A percentile compares a stretch with the other conserved stretches of the same genome.
Evolutionary conservation across 2,888 invertebrate genomes (phyloP).

Genomic region (Cyrtodaria siliqua): DNA sequence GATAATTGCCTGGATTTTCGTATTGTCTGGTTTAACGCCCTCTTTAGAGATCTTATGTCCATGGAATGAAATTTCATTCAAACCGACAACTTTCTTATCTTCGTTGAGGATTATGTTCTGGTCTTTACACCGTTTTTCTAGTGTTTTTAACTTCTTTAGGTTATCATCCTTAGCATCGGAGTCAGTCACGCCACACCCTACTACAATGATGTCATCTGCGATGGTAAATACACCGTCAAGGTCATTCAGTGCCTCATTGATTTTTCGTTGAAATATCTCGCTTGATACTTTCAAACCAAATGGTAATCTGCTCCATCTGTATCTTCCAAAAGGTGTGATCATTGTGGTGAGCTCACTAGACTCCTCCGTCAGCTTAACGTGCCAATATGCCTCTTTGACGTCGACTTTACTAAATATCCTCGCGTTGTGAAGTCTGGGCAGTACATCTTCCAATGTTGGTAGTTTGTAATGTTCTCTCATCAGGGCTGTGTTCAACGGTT

Average conservation of each 20-base stretch:
- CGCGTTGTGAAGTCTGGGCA: conserved; percentile 54
- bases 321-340: conserved; percentile 63
- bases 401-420: conserved; percentile 62
- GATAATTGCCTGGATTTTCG: too few species aligned
- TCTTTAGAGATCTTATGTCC: too few species aligned
- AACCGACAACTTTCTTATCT: too few species aligned
- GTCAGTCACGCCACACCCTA: conserved; percentile 29
- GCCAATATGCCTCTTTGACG: conserved; percentile 61
- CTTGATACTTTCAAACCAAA: conserved; percentile 43
- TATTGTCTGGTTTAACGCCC: too few species aligned
- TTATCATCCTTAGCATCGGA: too few species aligned
- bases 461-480: conserved; percentile 48
- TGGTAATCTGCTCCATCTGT: conserved; percentile 49
- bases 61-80: too few species aligned
- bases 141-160: too few species aligned
- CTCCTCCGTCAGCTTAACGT: conserved; percentile 51
- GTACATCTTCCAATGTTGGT: too few species aligned
- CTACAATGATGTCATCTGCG: conserved; percentile 54
- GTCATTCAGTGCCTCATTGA: conserved; percentile 42
- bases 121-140: too few species aligned
- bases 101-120: too few species aligned
- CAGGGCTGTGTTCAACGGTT: conserved; percentile 56
- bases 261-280: conserved; percentile 58
- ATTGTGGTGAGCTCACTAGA: conserved; percentile 57
- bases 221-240: conserved; percentile 35